phyloP scores from a whole-genome alignment of 2,113 vertebrate genomes.

The western clawed frog (Xenopus tropicalis) region DNA sequence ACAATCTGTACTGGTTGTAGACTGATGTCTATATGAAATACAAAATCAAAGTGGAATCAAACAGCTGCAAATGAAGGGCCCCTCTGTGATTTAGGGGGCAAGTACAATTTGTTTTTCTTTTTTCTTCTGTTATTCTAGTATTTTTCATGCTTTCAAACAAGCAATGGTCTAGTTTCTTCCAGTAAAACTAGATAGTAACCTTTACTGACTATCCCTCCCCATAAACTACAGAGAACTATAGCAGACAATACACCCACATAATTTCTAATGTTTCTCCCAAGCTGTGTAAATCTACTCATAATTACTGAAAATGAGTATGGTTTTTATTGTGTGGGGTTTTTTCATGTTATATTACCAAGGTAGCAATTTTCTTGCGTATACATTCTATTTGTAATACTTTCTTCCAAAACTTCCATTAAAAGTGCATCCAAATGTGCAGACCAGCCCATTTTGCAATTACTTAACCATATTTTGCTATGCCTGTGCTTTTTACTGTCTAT shows the following conservation, averaged over 20 bases:
- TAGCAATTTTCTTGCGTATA: conserved; percentile 27
- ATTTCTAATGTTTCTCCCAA: conserved; percentile 25
- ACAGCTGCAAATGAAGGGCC: too few relatives aligned
- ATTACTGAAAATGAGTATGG: conserved; percentile 23
- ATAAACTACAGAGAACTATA: neutral
- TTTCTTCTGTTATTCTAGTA: too few relatives aligned
- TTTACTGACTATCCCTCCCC: too few relatives aligned
- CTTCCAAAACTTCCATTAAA: too few relatives aligned
- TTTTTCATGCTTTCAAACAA: too few relatives aligned
- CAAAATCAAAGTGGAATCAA: too few relatives aligned
- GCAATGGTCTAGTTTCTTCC: neutral
- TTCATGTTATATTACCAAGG: conserved; percentile 1
- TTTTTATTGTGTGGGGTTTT: neutral
- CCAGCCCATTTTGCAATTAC: conserved; percentile 21
- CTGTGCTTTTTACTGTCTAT: conserved; percentile 11
- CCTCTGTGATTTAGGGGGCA: too few relatives aligned
- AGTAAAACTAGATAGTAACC: too few relatives aligned
- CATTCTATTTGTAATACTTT: conserved; percentile 5
- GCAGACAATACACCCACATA: conserved; percentile 31
- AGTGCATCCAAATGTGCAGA: conserved; percentile 21
- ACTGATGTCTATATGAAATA: too few relatives aligned
- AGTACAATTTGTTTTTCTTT: too few relatives aligned
- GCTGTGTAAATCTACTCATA: conserved; percentile 35
- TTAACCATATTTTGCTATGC: conserved; percentile 9
- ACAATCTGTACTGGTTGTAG: too few relatives aligned